phyloP scores from a whole-genome alignment of 2,888 invertebrate species.

The Drosophila leonis region DNA sequence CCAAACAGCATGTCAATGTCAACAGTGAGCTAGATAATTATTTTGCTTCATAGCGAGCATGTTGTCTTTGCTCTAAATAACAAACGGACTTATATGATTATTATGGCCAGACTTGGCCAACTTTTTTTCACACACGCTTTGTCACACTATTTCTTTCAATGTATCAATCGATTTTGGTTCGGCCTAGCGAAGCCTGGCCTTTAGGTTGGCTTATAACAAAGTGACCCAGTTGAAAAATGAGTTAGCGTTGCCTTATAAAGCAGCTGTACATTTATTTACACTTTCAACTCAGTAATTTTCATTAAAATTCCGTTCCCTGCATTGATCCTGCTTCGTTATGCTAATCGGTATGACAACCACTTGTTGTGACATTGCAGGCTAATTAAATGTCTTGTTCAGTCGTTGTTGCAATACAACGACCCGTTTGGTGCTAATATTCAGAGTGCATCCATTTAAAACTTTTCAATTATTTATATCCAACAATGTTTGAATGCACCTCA shows the following conservation, averaged over 20 bases:
- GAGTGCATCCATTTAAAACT: slow-evolving; percentile 9
- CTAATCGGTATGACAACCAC: slow-evolving; percentile 8
- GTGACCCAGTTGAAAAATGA: slow-evolving; percentile 62
- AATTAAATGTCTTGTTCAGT: slow-evolving; percentile 35
- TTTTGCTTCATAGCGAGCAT: slow-evolving; percentile 42
- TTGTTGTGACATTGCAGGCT: slow-evolving; percentile 28
- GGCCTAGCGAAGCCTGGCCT: slow-evolving; percentile 39
- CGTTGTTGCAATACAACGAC: background rate
- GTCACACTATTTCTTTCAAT: slow-evolving; percentile 1
- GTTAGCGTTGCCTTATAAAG: slow-evolving; percentile 23
- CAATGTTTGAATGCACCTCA: slow-evolving; percentile 8
- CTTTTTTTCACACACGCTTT: background rate
- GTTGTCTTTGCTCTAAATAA: slow-evolving; percentile 66
- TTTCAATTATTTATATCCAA: background rate
- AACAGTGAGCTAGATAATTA: slow-evolving; percentile 69
- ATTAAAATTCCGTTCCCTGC: slow-evolving; percentile 33
- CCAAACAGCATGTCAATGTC: slow-evolving; percentile 68
- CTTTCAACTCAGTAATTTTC: slow-evolving; percentile 27
- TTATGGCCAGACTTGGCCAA: slow-evolving; percentile 27
- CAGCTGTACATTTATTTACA: slow-evolving; percentile 19
- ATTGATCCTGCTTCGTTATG: background rate
- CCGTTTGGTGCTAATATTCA: background rate
- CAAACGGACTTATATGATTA: slow-evolving; percentile 70
- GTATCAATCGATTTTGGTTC: slow-evolving; percentile 24
- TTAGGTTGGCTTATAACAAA: slow-evolving; percentile 40